Percentiles rank a stretch among this genome's conserved stretches.
These are phyloP conservation scores for Neoarius graeffei DNA, from an alignment of 2,113 vertebrate genomes.

Conservation along the genomic window DNA sequence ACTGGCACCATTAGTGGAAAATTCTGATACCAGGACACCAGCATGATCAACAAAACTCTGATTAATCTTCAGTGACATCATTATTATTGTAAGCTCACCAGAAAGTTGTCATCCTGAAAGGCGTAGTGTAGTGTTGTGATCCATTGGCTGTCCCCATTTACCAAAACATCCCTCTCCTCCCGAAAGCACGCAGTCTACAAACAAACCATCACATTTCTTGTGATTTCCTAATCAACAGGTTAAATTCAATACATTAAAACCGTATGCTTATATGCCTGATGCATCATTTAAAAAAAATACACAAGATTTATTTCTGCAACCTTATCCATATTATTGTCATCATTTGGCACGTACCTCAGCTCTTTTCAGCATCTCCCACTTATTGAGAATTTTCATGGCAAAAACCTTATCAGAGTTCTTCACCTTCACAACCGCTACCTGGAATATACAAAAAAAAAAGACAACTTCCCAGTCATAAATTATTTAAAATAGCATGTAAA, in stretches of 20 bases:
- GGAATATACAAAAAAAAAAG: conserved; percentile 37
- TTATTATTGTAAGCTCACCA: conserved; percentile 73
- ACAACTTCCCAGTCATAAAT: not conserved
- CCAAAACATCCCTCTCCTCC: conserved; percentile 96
- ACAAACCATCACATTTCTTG: not conserved
- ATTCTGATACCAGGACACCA: not conserved
- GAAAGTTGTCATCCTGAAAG: conserved; percentile 97
- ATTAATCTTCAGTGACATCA: not conserved
- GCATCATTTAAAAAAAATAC: not conserved
- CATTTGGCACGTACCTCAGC: conserved; percentile 82
- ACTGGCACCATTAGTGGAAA: not conserved
- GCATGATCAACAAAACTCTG: not conserved
- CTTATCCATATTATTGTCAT: not conserved
- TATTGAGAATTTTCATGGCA: conserved; percentile 99
- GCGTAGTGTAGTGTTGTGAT: conserved; percentile 97
- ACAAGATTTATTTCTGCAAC: not conserved
- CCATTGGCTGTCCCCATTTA: conserved; percentile 96
- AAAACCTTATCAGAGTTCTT: conserved; percentile 96
- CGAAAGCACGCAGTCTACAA: conserved; percentile 95
- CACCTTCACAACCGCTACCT: conserved; percentile 98
- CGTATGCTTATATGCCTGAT: not conserved
- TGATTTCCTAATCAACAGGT: not conserved
- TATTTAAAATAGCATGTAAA: not conserved
- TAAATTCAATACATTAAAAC: not conserved
- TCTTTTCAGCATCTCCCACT: conserved; percentile 99